These are phyloP conservation scores for Mythimna albipuncta DNA, from an alignment of 2,888 invertebrate genomes.

Conservation along the genomic window DNA sequence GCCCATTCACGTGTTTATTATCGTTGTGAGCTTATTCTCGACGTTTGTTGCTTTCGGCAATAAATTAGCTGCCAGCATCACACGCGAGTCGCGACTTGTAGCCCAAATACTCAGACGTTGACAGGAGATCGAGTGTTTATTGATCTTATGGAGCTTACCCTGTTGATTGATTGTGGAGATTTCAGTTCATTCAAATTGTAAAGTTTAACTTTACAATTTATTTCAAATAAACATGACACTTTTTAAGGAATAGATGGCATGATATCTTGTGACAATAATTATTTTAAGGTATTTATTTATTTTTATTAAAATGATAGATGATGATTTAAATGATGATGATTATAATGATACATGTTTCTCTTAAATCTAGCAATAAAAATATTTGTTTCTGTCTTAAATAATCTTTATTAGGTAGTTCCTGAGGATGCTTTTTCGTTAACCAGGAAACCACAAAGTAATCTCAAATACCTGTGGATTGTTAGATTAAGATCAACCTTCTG, in stretches of 20 bases:
- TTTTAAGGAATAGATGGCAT: background rate
- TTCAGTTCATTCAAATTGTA: background rate
- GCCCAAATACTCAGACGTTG: constrained; percentile 31
- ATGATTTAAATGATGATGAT: too few species aligned
- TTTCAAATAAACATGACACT: constrained; percentile 15
- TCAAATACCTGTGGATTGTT: background rate
- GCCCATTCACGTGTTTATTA: constrained; percentile 60
- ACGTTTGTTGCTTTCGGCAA: constrained; percentile 51
- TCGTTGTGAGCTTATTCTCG: constrained; percentile 53
- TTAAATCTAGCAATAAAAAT: background rate
- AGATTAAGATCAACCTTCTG: constrained; percentile 10
- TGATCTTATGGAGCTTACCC: constrained; percentile 25
- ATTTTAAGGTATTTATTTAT: too few species aligned
- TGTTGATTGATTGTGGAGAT: constrained; percentile 18
- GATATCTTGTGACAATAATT: background rate
- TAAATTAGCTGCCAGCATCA: constrained; percentile 49
- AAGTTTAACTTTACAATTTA: background rate
- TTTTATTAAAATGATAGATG: too few species aligned
- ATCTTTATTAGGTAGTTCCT: background rate
- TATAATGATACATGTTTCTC: background rate
- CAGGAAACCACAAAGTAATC: background rate
- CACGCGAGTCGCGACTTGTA: constrained; percentile 5
- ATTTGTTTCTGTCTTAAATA: background rate
- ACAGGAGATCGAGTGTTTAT: constrained; percentile 27
- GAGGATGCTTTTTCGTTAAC: background rate